Conservation (phyloP, 2,888 invertebrate species). For the Hirtodrosophila duncani region DNA sequence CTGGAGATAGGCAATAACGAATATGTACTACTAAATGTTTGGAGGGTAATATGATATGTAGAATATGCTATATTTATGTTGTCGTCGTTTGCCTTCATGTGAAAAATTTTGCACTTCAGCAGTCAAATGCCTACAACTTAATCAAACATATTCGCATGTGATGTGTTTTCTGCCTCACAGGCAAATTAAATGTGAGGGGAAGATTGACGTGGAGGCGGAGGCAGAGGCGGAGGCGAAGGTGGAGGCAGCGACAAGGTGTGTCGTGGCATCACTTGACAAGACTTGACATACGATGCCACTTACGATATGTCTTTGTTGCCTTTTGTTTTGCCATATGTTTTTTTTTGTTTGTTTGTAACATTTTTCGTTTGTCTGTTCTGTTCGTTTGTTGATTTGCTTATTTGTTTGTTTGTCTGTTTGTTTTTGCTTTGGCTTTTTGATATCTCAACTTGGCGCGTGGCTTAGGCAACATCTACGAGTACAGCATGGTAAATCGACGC, state of each 20-base stretch:
- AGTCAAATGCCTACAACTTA: constrained; percentile 53
- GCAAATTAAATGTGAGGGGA: constrained; percentile 53
- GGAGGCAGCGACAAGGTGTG: constrained; percentile 24
- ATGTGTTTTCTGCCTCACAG: constrained; percentile 40
- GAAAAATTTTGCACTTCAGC: constrained; percentile 38
- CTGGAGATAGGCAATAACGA: too few relatives aligned
- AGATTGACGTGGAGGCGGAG: background rate
- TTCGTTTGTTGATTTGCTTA: background rate
- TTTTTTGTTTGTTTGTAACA: constrained; percentile 12
- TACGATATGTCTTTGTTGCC: constrained; percentile 71
- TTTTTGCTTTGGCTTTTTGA: constrained; percentile 59
- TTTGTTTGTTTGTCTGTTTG: background rate
- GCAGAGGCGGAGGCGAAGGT: background rate
- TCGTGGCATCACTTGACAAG: constrained; percentile 66
- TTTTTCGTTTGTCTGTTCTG: constrained; percentile 3
- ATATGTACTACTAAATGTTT: too few relatives aligned
- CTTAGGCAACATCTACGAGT: constrained; percentile 54
- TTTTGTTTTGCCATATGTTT: constrained; percentile 11
- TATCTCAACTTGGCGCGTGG: constrained; percentile 67
- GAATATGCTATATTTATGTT: too few relatives aligned
- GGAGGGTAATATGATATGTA: too few relatives aligned
- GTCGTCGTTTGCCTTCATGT: background rate
- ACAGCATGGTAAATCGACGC: constrained; percentile 64
- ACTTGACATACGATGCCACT: constrained; percentile 69
- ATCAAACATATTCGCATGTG: constrained; percentile 45